Conservation (phyloP, 2,888 invertebrate genomes). For the Vannuccia rotundouncinata region DNA sequence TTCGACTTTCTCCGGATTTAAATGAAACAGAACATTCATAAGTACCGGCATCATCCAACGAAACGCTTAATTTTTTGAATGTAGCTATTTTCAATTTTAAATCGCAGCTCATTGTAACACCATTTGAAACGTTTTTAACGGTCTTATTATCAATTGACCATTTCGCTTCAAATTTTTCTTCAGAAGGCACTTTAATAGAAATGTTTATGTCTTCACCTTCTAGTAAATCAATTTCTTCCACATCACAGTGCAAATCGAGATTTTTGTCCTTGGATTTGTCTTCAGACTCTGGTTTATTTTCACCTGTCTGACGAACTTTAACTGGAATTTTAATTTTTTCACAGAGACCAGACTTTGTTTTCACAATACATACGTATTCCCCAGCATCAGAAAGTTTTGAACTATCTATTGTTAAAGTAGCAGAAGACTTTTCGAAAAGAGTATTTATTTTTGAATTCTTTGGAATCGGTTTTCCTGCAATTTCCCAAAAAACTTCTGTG, state of each 20-base stretch:
- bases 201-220: neutral
- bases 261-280: neutral
- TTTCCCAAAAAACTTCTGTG: neutral
- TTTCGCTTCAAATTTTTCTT: neutral
- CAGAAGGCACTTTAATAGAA: neutral
- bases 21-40: neutral
- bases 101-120: neutral
- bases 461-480: neutral
- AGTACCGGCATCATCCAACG: neutral
- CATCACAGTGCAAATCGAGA: neutral
- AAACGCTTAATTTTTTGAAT: neutral
- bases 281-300: neutral
- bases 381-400: neutral
- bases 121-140: neutral
- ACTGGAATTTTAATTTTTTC: slow-evolving; percentile 1
- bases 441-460: neutral
- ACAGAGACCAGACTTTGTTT: neutral
- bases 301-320: neutral
- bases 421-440: neutral
- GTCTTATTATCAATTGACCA: neutral
- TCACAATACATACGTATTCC: neutral
- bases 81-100: neutral
- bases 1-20: neutral
- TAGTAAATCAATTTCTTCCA: neutral
- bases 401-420: neutral